Base-by-base conservation (phyloP, 2,113 vertebrate species). In the Gallinago undulata region DNA sequence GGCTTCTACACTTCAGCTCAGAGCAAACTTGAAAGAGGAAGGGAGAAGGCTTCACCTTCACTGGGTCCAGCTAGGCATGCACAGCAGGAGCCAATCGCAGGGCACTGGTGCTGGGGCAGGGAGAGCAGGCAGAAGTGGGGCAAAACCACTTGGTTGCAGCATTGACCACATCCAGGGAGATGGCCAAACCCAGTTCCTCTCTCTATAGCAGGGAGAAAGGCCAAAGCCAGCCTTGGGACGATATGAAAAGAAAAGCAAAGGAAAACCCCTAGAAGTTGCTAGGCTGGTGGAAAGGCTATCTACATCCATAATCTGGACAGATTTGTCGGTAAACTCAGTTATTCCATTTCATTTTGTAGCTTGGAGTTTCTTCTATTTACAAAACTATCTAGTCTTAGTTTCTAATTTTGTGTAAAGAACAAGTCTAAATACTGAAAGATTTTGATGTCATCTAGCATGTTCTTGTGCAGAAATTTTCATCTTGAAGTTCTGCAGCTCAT, bases 231-330 rank as follows among this genome's bases (percentile, higher is more conserved):
- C 33, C 16, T 12, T 3, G 6, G 27, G 35, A 60, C 56, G 9
- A 14, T 0, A 7, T 0, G 9, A 18, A 63, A n/a, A 27, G 43
- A 33, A 30, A n/a, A 81, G 25, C 0, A 0, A 74, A 64, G 33
- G 50, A 64, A 79, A 69, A 21, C 1, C 30, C 10, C 18, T 30
- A 8, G 30, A 28, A 55, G 43, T 10, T 33, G n/a, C 27, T 28
- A 31, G 31, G 12, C 11, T 37, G 23, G 17, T 45, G 23, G 15
- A 74, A 66, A 51, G 17, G 43, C 27, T 18, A 3, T 19, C 25
- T 57, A 30, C 19, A n/a, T 16, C 56, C 11, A 9, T 11, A 41
- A 64, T 10, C 12, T n/a, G n/a, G 35, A 25, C 24, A 67, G 41
- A 23, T 56, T 27, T 56, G 3, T 27, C 43, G 25, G 57, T 18